Evolutionary conservation across 2,113 vertebrate genomes (phyloP).

Genomic region (Calidris pygmaea): DNA sequence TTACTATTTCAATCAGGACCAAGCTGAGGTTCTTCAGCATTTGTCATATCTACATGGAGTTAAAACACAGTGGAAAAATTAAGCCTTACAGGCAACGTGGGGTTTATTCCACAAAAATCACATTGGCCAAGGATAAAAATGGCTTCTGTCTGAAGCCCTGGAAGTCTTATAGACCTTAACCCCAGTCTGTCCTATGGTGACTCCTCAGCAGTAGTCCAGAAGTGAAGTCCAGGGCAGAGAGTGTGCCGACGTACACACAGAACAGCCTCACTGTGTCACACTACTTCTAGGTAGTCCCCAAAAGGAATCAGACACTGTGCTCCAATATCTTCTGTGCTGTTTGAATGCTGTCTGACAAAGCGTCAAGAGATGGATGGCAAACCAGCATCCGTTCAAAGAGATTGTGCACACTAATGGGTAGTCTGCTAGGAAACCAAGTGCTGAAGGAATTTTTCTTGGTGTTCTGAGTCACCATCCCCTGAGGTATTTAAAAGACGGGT

Average conservation of each 20-base stretch:
- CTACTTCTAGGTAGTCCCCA: not conserved
- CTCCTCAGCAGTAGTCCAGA: not conserved
- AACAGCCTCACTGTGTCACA: not conserved
- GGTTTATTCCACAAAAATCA: not conserved
- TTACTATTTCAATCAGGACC: not conserved
- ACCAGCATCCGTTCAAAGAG: not conserved
- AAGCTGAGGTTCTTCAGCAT: not conserved
- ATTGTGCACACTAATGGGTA: not conserved
- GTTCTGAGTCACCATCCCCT: not conserved
- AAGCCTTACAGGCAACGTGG: not conserved
- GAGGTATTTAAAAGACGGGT: no score
- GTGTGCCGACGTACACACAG: not conserved
- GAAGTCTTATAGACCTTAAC: not conserved
- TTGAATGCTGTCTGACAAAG: not conserved
- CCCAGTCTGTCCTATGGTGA: not conserved
- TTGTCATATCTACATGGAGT: not conserved
- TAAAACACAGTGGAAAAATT: not conserved
- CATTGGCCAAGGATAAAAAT: not conserved
- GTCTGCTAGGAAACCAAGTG: not conserved
- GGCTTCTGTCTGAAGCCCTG: not conserved
- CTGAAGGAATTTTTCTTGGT: not conserved
- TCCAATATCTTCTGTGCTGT: not conserved
- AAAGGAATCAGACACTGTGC: not conserved
- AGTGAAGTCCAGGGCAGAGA: not conserved
- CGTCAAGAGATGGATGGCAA: not conserved